Evolutionary conservation across 2,113 vertebrate species (phyloP).

Genomic region (Paradoxurus hermaphroditus): DNA sequence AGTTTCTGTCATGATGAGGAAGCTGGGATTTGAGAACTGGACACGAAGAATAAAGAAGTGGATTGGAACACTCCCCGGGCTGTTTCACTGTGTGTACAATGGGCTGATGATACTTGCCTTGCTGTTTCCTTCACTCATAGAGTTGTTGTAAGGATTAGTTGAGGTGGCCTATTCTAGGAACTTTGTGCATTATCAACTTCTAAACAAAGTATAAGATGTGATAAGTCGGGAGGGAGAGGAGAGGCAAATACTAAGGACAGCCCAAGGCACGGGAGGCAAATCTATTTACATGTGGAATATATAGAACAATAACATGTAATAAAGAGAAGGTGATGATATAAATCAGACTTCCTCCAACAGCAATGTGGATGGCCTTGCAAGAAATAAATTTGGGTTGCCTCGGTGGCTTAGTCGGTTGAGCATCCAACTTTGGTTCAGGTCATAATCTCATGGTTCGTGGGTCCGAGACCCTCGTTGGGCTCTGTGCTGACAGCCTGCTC

Average conservation of each 20-base stretch:
- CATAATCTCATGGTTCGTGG: no score
- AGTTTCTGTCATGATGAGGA: not conserved
- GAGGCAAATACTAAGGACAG: not conserved
- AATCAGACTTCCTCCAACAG: not conserved
- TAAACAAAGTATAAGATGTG: not conserved
- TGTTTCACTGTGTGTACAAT: not conserved
- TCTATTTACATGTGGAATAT: not conserved
- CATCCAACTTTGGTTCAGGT: no score
- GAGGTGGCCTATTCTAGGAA: not conserved
- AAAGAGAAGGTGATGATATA: not conserved
- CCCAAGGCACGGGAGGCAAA: not conserved
- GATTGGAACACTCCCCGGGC: not conserved
- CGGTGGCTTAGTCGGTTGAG: no score
- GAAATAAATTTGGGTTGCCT: not conserved
- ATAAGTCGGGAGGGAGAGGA: not conserved
- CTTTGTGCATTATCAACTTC: not conserved
- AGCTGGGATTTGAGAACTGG: not conserved
- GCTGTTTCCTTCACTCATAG: not conserved
- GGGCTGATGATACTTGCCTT: not conserved
- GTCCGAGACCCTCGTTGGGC: no score
- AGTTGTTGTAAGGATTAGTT: not conserved
- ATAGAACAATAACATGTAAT: not conserved
- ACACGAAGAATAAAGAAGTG: not conserved
- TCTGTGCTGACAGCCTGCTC: no score
- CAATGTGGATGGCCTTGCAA: not conserved